These are phyloP conservation scores for Malacosoma neustria DNA, from an alignment of 2,888 invertebrate species.

Conservation along the genomic window DNA sequence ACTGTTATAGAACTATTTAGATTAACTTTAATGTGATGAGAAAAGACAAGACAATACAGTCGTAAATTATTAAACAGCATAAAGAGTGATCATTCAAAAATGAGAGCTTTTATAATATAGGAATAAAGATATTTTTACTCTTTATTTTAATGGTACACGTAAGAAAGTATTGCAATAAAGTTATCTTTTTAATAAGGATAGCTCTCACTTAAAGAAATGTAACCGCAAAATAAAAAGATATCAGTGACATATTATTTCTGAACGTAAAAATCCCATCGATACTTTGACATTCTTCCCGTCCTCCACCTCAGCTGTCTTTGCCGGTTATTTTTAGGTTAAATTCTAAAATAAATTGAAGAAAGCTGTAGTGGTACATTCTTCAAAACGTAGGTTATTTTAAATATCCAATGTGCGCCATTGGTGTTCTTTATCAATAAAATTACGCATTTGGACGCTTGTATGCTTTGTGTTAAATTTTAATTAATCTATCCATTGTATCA, in stretches of 20 bases:
- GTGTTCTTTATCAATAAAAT: conserved; percentile 46
- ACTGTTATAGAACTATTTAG: too few relatives aligned
- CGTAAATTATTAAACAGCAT: too few relatives aligned
- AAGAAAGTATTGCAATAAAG: too few relatives aligned
- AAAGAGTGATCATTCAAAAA: too few relatives aligned
- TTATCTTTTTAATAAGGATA: too few relatives aligned
- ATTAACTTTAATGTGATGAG: too few relatives aligned
- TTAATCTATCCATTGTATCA: conserved; percentile 34
- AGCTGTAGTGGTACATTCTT: conserved; percentile 42
- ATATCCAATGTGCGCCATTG: conserved; percentile 52
- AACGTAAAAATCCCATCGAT: background rate
- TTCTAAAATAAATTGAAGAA: conserved; percentile 71
- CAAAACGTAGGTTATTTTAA: conserved; percentile 64
- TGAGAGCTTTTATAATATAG: too few relatives aligned
- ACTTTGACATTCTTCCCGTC: conserved; percentile 23
- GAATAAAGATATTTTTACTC: too few relatives aligned
- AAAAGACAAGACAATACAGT: too few relatives aligned
- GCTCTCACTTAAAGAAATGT: too few relatives aligned
- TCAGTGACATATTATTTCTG: background rate
- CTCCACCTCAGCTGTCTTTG: conserved; percentile 61
- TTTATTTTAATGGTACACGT: too few relatives aligned
- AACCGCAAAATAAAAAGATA: too few relatives aligned
- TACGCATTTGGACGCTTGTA: conserved; percentile 55
- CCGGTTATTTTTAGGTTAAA: conserved; percentile 73
- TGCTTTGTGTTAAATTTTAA: conserved; percentile 27